Base-by-base conservation (phyloP, 2,888 invertebrate genomes). In the Thalpophila matura region DNA sequence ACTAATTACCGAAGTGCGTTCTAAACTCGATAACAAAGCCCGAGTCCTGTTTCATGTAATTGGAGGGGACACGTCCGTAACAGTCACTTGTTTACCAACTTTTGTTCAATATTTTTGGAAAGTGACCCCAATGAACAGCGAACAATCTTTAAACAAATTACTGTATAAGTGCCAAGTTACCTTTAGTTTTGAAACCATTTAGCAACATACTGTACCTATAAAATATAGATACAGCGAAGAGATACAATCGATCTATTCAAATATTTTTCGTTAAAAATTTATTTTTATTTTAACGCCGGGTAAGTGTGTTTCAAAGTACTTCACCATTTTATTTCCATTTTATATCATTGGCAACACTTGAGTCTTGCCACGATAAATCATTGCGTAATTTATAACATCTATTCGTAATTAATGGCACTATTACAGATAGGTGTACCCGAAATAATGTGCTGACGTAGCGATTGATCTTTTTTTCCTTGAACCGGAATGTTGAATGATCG, bases 51-150 rank as follows among this genome's bases (percentile, higher is more conserved):
- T 86, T 82, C 82, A 65, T 77, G 73, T 87, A 90, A 89, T 90
- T 88, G 82, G 84, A 89, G 82, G 84, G 83, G 85, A 85, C 86
- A 80, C 84, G 79, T 80, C 80, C 76, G 63, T 82, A 82, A 81
- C 83, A 85, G 66, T 67, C 80, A 85, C 79, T 88, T 85, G 80
- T 84, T 85, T 74, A 66, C 57, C 56, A 87, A 88, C 81, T 87
- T 85, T 68, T 62, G 75, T 79, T 77, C 77, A 85, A 87, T 84
- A 85, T 84, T 83, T 80, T 82, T 80, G 54, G 57, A 57, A 77
- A 80, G 59, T 73, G 56, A 53, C 55, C 65, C 47, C 43, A 31
- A 18, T 37, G 51, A 49, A 49, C 37, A 53, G 35, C 27, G 26
- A 72, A 82, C 78, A 82, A 80, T 81, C 79, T 78, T 61, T 71